Evolutionary conservation across 2,113 vertebrate genomes (phyloP).

Genomic region (Sebastes fasciatus): DNA sequence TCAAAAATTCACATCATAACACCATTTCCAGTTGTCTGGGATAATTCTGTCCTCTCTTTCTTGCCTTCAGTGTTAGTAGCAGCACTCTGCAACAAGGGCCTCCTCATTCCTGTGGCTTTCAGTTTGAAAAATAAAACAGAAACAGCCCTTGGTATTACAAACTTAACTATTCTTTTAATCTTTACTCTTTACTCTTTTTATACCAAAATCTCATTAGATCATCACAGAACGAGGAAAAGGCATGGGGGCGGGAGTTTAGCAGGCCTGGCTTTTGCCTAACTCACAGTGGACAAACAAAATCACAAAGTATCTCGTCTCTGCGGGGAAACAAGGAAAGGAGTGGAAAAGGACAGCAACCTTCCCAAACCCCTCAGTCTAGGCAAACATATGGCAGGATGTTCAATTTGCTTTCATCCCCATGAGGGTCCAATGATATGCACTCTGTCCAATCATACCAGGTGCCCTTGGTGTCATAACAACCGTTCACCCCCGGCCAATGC

Average conservation of each 20-base stretch:
- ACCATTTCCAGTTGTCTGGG: conserved; percentile 27
- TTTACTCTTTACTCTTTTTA: conserved; percentile 66
- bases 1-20: conserved; percentile 11
- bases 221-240: conserved; percentile 74
- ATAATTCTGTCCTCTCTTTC: conserved; percentile 46
- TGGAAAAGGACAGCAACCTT: conserved; percentile 86
- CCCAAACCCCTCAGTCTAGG: conserved; percentile 93
- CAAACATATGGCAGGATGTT: conserved; percentile 99
- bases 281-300: conserved; percentile 85
- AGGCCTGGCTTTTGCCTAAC: conserved; percentile 77
- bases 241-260: conserved; percentile 66
- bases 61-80: conserved; percentile 84
- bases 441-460: conserved; percentile 99
- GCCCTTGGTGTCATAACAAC: conserved; percentile 96
- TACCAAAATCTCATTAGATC: conserved; percentile 74
- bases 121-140: conserved; percentile 78
- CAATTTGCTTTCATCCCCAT: conserved; percentile 94
- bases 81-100: conserved; percentile 89
- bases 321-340: conserved; percentile 74
- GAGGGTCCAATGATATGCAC: conserved; percentile 97
- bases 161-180: conserved; percentile 81
- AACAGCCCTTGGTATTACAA: conserved; percentile 81
- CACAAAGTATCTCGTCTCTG: conserved; percentile 64
- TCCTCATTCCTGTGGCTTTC: conserved; percentile 73
- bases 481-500: conserved; percentile 95